Conservation (phyloP, 2,113 vertebrate species). For the Chamaetylas fuelleborni region DNA sequence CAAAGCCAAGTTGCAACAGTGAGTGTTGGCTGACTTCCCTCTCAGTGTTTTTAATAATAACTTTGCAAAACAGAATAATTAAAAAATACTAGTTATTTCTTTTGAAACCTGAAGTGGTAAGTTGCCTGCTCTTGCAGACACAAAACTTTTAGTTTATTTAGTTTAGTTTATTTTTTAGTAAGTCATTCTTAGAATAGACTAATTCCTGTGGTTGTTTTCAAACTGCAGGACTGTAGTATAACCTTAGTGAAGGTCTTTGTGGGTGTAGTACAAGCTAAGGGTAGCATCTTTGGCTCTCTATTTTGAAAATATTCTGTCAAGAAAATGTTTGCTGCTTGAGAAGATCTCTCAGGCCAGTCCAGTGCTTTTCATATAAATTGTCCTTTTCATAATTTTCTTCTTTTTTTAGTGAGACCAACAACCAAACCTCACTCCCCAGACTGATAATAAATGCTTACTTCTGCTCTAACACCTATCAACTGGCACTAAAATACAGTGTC, state of each 20-base stretch:
- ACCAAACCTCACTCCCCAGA: accelerated
- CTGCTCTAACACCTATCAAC: neutral
- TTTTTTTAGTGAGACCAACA: neutral
- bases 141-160: neutral
- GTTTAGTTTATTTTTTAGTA: neutral
- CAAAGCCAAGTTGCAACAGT: neutral
- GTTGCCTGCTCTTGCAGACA: neutral
- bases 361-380: neutral
- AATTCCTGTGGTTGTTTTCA: neutral
- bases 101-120: neutral
- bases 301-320: neutral
- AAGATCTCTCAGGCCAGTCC: neutral
- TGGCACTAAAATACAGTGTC: too few relatives aligned
- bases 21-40: neutral
- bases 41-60: neutral
- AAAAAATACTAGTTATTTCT: neutral
- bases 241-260: neutral
- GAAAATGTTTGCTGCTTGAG: neutral
- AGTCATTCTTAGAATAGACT: neutral
- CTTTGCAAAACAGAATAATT: neutral
- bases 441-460: neutral
- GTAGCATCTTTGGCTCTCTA: neutral
- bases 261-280: neutral
- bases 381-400: neutral
- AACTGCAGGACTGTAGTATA: neutral